Evolutionary conservation across 2,888 invertebrate genomes (phyloP), one percentile per base, ranked within the genome.

Genomic region (Drosophila leonis): DNA sequence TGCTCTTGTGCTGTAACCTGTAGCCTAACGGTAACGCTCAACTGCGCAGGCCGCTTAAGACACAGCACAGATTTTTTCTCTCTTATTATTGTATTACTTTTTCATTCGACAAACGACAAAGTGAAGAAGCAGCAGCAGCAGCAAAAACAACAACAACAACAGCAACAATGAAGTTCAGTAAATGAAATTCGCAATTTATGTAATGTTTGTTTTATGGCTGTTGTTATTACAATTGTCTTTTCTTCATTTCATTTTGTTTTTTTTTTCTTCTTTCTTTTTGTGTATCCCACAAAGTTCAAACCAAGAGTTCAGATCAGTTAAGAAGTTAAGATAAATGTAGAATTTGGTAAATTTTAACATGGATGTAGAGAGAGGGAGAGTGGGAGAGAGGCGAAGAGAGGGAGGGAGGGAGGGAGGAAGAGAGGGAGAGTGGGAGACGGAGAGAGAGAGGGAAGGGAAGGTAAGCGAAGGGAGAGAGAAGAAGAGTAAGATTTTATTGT

Each of bases 181-280:
- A 84, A 83, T 80, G 69, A 84, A 88, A 86, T 88, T 86, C 64
- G 81, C 88, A 80, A 83, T 88, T 84, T 84, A 88, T 88, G 75
- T 88, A 85, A 88, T 88, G 80, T 66, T 63, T 74, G 20, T 65
- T 71, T 74, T 63, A 76, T 62, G 57, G 51, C 66, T 60, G n/a
- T 60, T 52, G 49, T 56, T 37, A 31, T 42, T 29, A 37, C 54
- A 27, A 54, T 54, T 54, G 54, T 54, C 37, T 39, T 37, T 52
- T 52, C 37, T 52, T 35, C 35, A 15, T 52, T 52, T 52, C 35
- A 33, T 51, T 51, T 51, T 7, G 4, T 18, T 65, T 33, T 35
- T 20, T 15, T 56, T 55, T 42, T 42, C 2, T 35, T 12, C 4
- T n/a, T 24, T 9, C n/a, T 44, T 13, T 37, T 15, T 29, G 61